Evolutionary conservation across 2,888 invertebrate species (phyloP).

Genomic region (Gasteruption jaculator): DNA sequence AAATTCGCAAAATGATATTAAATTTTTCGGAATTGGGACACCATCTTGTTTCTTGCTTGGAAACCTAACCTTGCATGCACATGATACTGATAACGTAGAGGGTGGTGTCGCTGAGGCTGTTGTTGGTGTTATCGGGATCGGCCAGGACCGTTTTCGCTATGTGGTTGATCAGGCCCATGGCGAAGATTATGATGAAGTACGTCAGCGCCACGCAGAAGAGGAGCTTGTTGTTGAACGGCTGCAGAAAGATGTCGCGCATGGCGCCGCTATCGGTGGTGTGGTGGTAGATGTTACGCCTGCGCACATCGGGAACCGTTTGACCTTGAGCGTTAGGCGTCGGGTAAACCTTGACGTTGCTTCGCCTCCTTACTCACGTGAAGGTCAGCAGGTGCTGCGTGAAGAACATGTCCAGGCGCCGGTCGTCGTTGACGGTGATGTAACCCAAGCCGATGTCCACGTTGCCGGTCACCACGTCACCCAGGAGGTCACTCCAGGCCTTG

Average conservation of each 20-base stretch:
- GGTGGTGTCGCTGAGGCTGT: constrained; percentile 55
- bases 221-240: constrained; percentile 59
- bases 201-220: constrained; percentile 56
- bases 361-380: constrained; percentile 54
- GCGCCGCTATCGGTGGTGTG: constrained; percentile 61
- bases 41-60: no score
- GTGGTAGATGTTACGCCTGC: constrained; percentile 62
- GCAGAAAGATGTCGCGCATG: constrained; percentile 61
- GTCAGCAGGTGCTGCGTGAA: constrained; percentile 62
- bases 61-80: constrained; percentile 63
- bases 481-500: constrained; percentile 60
- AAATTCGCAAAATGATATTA: no score
- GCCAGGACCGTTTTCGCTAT: constrained; percentile 36
- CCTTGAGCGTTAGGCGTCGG: not conserved
- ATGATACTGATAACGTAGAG: constrained; percentile 63
- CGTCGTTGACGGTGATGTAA: constrained; percentile 56
- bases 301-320: not conserved
- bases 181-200: constrained; percentile 53
- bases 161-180: constrained; percentile 54
- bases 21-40: no score
- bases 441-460: constrained; percentile 60
- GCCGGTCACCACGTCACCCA: constrained; percentile 57
- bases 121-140: constrained; percentile 41
- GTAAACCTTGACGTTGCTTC: not conserved
- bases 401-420: constrained; percentile 57